Conservation (phyloP, 2,113 vertebrate species). For the Hylia prasina region DNA sequence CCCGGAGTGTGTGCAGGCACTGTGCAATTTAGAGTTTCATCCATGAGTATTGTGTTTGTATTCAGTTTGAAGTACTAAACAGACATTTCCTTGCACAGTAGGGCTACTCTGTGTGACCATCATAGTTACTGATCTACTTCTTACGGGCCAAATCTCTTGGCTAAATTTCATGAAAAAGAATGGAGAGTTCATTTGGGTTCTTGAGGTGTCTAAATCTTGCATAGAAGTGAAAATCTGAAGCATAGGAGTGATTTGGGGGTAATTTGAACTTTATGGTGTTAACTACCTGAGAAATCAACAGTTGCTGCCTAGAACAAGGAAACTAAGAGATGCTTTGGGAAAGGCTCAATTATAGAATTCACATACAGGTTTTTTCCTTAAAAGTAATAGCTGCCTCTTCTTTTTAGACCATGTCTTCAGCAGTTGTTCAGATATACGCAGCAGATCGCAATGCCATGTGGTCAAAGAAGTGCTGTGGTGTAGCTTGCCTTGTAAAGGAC, state of each 20-base stretch:
- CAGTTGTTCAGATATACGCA: conserved; percentile 91
- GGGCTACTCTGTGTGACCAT: neutral
- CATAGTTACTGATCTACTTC: neutral
- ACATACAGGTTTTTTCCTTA: neutral
- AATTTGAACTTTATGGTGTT: neutral
- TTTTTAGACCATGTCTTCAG: conserved; percentile 87
- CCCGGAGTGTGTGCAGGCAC: neutral
- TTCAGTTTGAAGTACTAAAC: neutral
- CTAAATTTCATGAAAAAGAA: neutral
- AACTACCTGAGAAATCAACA: neutral
- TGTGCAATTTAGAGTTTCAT: neutral
- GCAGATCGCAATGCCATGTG: conserved; percentile 87
- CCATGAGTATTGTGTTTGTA: neutral
- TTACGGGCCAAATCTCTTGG: neutral
- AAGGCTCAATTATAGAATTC: neutral
- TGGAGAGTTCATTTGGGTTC: neutral
- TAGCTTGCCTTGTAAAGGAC: conserved; percentile 97
- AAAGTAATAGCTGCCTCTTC: neutral
- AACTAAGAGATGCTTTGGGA: neutral
- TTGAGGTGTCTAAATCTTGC: neutral
- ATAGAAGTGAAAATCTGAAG: neutral
- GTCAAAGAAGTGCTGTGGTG: conserved; percentile 94
- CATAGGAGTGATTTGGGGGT: neutral
- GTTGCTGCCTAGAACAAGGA: neutral
- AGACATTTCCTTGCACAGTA: neutral